These are phyloP conservation scores for Catharus bicknelli DNA, from an alignment of 2,113 vertebrate genomes.

Conservation along the genomic window DNA sequence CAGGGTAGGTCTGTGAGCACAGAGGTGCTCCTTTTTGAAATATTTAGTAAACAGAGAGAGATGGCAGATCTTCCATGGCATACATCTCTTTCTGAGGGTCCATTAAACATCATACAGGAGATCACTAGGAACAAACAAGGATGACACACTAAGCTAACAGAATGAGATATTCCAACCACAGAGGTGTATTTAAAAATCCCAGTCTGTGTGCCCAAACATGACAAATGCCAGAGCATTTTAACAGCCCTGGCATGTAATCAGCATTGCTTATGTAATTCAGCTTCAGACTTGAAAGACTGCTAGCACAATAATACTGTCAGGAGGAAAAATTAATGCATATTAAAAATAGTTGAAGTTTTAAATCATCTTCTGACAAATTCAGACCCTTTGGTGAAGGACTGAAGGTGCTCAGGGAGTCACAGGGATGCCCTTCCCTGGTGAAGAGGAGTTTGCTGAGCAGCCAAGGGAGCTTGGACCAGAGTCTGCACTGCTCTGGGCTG, in stretches of 20 bases:
- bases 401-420: neutral
- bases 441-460: neutral
- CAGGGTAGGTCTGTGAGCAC: neutral
- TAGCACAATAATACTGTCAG: neutral
- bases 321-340: neutral
- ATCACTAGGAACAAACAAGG: neutral
- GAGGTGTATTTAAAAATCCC: neutral
- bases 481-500: neutral
- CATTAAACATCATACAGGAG: neutral
- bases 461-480: neutral
- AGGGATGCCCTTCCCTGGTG: neutral
- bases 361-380: neutral
- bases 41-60: neutral
- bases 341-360: neutral
- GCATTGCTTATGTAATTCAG: neutral
- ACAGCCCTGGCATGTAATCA: neutral
- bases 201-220: fast-evolving
- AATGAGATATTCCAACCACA: neutral
- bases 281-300: neutral
- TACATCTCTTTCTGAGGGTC: neutral
- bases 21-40: neutral
- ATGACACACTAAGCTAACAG: neutral
- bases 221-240: neutral
- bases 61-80: neutral
- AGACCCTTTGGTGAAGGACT: neutral